Base-by-base conservation (phyloP, 2,797 vertebrate species). In the Alfaro cultratus region DNA sequence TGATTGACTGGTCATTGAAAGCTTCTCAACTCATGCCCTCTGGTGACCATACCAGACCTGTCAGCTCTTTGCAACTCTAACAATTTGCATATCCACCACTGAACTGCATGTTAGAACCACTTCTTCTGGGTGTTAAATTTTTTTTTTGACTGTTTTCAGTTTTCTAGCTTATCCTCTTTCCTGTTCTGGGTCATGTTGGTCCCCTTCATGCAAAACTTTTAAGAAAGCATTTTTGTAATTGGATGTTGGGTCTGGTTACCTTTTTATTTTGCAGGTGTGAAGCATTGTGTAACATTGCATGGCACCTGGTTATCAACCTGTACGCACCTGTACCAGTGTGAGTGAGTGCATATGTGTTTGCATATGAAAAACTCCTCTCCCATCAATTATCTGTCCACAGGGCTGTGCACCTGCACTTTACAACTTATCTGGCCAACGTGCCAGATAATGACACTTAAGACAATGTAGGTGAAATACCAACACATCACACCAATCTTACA, bases 331-430 rank as follows among this genome's bases (percentile, higher is more conserved):
- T 43, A 79, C 83, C 34, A 2, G 18, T 80, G 77, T 13, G 41
- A 26, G 53, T 31, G 36, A n/a, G 41, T 21, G 39, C 8, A 29
- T 71, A 43, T 73, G 67, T 81, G 82, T 89, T 86, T 85, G 80
- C 82, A 78, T 88, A 89, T 85, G 83, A 89, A 34, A 41, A 79
- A 70, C 77, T 76, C 76, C 80, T 76, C n/a, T 0, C 51, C 76
- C 68, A 62, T 70, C 31, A 81, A 83, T 89, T 88, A 87, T 86
- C 82, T 84, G 74, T 62, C 72, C 80, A 83, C 74, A 83, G 39
- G 64, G 74, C 76, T 84, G 68, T 75, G 81, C 89, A 92, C 87
- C 91, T 93, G 91, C 85, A 83, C 77, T 91, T 92, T 92, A 93
- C 51, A 79, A 83, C 86, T 83, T 81, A 84, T 83, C 82, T 77